Conservation (phyloP, 2,113 vertebrate species). For the Apodemus sylvaticus region DNA sequence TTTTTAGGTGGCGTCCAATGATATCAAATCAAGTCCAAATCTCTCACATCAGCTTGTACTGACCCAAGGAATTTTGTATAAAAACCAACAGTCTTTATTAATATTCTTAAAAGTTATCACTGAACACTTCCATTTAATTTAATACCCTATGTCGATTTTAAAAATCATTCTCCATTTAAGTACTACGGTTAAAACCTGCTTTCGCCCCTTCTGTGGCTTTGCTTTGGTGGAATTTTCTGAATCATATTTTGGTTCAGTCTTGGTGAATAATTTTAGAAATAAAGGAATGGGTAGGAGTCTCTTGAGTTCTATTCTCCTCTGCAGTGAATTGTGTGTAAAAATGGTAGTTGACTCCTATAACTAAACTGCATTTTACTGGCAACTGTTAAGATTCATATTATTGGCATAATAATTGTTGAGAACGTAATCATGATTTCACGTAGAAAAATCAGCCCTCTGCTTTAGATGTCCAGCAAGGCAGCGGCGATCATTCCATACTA, state of each 20-base stretch:
- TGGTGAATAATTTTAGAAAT: background rate
- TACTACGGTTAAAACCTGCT: background rate
- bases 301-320: background rate
- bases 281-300: background rate
- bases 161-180: background rate
- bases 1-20: constrained; percentile 3
- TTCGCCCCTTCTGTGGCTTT: background rate
- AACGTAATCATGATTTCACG: background rate
- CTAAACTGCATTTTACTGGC: background rate
- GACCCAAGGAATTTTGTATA: background rate
- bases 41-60: background rate
- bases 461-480: background rate
- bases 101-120: constrained; percentile 20
- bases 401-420: background rate
- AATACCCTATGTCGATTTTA: background rate
- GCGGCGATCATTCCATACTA: too few species aligned
- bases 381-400: background rate
- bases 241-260: background rate
- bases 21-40: constrained; percentile 37
- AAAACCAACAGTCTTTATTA: constrained; percentile 53
- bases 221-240: too few species aligned
- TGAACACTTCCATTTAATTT: background rate
- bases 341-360: background rate
- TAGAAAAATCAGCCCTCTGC: background rate
- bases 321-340: background rate